Conservation (phyloP, 1,140 invertebrate genomes). For the Nasonia vitripennis region DNA sequence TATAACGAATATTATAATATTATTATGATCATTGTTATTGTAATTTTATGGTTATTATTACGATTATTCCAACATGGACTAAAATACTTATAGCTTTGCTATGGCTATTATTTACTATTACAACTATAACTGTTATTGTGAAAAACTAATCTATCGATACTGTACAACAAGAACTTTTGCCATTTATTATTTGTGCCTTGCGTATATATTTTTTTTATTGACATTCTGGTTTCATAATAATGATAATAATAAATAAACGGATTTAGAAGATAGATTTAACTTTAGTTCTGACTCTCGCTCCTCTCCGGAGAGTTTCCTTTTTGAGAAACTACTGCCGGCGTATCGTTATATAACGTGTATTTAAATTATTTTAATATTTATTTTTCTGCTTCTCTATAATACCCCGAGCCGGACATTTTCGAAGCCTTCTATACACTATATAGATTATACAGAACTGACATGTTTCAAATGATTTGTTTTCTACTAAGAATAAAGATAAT, state of each 20-base stretch:
- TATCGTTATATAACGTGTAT: background rate
- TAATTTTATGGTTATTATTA: slow-evolving; percentile 52
- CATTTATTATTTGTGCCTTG: slow-evolving; percentile 52
- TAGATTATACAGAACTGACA: slow-evolving; percentile 1
- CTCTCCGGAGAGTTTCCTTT: slow-evolving; percentile 3
- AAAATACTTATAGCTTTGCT: slow-evolving; percentile 40
- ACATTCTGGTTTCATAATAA: slow-evolving; percentile 16
- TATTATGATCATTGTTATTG: slow-evolving; percentile 55
- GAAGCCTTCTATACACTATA: background rate
- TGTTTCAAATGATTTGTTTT: slow-evolving; percentile 17
- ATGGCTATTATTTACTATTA: slow-evolving; percentile 50
- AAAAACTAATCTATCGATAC: slow-evolving; percentile 49
- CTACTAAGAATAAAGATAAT: slow-evolving; percentile 24
- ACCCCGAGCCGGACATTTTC: background rate
- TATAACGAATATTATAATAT: slow-evolving; percentile 46
- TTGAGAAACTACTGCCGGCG: background rate
- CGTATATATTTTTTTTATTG: slow-evolving; percentile 10
- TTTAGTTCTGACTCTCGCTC: slow-evolving; percentile 44
- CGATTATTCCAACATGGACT: slow-evolving; percentile 38
- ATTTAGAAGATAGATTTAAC: slow-evolving; percentile 40
- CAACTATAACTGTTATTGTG: slow-evolving; percentile 49
- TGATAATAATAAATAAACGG: slow-evolving; percentile 10
- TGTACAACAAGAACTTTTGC: slow-evolving; percentile 39
- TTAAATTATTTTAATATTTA: slow-evolving; percentile 39
- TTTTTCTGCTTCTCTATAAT: slow-evolving; percentile 18